Evolutionary conservation across 2,797 vertebrate genomes (phyloP).

Genomic region (Acrossocheilus fasciatus): DNA sequence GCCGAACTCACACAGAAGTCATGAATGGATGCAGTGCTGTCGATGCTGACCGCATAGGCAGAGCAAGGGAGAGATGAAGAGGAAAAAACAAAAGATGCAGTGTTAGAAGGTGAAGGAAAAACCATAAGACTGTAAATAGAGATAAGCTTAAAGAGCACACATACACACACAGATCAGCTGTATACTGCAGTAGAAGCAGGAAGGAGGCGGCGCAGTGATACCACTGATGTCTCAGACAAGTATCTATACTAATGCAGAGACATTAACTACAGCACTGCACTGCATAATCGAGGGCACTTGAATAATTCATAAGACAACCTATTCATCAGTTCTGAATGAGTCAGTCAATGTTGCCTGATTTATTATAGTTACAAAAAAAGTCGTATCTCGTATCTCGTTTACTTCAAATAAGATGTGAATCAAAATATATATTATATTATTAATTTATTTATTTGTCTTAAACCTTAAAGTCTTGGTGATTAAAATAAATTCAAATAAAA

Average conservation of each 20-base stretch:
- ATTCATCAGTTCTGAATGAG: constrained; percentile 18
- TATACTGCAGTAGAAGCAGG: constrained; percentile 46
- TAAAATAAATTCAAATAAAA: not conserved
- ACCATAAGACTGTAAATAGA: constrained; percentile 6
- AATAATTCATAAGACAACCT: constrained; percentile 33
- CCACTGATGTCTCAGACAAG: constrained; percentile 12
- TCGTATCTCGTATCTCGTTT: not conserved
- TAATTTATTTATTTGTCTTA: not conserved
- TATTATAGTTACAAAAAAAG: not conserved
- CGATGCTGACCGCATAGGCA: constrained; percentile 2
- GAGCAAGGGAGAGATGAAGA: not conserved
- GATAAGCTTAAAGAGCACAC: not conserved
- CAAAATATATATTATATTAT: not conserved
- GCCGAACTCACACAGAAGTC: constrained; percentile 35
- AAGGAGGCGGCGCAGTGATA: constrained; percentile 21
- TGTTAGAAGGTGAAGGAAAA: not conserved
- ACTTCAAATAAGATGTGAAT: not conserved
- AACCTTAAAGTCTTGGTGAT: too few species aligned
- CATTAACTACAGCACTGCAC: constrained; percentile 18
- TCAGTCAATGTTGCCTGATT: constrained; percentile 16
- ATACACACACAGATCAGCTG: constrained; percentile 30
- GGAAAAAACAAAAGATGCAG: not conserved
- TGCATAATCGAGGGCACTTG: constrained; percentile 14
- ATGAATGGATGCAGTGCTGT: constrained; percentile 51
- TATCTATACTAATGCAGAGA: constrained; percentile 17